phyloP scores from a whole-genome alignment of 2,797 vertebrate genomes.

The Eulemur coronatus region DNA sequence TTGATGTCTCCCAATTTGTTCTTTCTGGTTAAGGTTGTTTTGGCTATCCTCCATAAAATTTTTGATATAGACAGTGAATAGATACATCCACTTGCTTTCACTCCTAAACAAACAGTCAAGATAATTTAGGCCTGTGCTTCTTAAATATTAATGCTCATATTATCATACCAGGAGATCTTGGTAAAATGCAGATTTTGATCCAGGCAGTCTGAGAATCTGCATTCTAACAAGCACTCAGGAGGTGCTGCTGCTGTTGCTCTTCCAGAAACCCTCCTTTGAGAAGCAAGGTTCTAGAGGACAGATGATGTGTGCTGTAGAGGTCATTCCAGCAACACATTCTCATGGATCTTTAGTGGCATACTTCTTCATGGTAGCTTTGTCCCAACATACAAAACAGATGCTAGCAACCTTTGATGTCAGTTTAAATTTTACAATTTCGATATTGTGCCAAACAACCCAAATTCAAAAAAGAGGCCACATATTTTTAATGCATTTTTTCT shows the following conservation, averaged over 20 bases:
- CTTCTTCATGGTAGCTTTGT: background rate
- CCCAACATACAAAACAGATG: background rate
- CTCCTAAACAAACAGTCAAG: constrained; percentile 23
- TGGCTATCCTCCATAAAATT: background rate
- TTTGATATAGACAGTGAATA: background rate
- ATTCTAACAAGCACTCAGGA: background rate
- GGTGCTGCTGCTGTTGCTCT: no score
- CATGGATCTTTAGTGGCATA: background rate
- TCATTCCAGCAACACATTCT: background rate
- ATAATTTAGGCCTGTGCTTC: background rate
- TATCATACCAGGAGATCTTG: background rate
- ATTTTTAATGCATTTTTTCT: background rate
- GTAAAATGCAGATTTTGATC: background rate
- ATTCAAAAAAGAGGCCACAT: background rate
- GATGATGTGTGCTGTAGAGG: background rate
- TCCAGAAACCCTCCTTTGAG: background rate
- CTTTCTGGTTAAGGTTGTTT: no score
- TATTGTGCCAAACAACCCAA: background rate
- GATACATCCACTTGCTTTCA: background rate
- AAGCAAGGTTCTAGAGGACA: background rate
- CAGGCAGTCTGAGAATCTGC: background rate
- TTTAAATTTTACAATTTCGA: constrained; percentile 27
- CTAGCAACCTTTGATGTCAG: background rate
- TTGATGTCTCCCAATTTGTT: no score
- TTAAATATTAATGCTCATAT: background rate